Conservation (phyloP, 1,140 invertebrate genomes). For the Anoplolepis gracilipes region DNA sequence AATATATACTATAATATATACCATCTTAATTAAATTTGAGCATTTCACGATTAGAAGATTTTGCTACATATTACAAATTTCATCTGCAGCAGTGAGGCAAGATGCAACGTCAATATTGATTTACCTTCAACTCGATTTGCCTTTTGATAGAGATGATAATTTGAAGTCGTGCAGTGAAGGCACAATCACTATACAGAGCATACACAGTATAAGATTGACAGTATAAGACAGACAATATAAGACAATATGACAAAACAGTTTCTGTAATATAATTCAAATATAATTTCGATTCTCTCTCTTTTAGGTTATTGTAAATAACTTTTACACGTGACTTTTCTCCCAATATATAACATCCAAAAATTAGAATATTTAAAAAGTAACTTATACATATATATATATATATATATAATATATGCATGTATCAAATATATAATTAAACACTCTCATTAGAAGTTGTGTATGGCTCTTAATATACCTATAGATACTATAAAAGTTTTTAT, state of each 20-base stretch:
- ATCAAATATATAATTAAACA: not conserved
- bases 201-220: conserved; percentile 20
- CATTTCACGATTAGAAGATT: conserved; percentile 41
- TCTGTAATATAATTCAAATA: not conserved
- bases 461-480: not conserved
- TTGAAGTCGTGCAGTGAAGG: conserved; percentile 46
- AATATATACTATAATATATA: too few species aligned
- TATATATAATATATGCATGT: too few species aligned
- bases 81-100: conserved; percentile 7
- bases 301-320: conserved; percentile 17
- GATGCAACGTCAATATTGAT: conserved; percentile 31
- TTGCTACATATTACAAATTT: conserved; percentile 38
- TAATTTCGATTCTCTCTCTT: conserved; percentile 21
- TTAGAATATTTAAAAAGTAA: not conserved
- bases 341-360: not conserved
- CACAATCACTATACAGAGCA: conserved; percentile 2
- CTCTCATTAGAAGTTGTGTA: not conserved
- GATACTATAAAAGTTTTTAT: not conserved
- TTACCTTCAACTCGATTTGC: conserved; percentile 40
- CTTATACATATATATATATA: too few species aligned
- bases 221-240: too few species aligned
- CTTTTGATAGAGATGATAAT: conserved; percentile 41
- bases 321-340: conserved; percentile 6
- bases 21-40: conserved; percentile 32
- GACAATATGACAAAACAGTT: too few species aligned